These are phyloP conservation scores for Arion vulgaris DNA, from an alignment of 1,140 invertebrate species.

Conservation along the genomic window DNA sequence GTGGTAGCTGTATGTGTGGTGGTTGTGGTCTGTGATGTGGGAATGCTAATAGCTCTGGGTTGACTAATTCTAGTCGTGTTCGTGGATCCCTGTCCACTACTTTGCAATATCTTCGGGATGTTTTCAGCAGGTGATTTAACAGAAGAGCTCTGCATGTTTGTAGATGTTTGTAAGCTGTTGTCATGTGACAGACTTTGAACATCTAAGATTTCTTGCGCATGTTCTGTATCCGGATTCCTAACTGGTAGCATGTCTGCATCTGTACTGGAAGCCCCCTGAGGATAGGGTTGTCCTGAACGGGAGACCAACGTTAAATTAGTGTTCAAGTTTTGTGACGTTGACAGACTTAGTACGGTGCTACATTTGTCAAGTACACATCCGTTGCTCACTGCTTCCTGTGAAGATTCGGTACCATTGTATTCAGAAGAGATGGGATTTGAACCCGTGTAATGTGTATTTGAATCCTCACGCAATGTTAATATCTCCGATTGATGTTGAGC, in stretches of 20 bases:
- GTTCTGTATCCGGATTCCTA: not conserved
- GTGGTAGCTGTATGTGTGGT: too few relatives aligned
- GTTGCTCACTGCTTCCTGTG: not conserved
- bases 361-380: not conserved
- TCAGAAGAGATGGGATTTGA: not conserved
- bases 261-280: not conserved
- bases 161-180: not conserved
- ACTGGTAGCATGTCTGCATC: not conserved
- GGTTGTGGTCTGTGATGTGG: constrained; percentile 31
- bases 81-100: not conserved
- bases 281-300: not conserved
- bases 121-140: not conserved
- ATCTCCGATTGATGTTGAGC: not conserved
- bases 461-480: not conserved
- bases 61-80: not conserved
- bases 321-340: too few relatives aligned
- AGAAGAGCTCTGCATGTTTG: not conserved
- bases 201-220: not conserved
- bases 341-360: too few relatives aligned
- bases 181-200: constrained; percentile 5
- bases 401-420: not conserved
- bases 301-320: not conserved
- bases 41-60: not conserved
- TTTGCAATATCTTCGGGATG: not conserved
- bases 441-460: not conserved